Base-by-base conservation (phyloP, 2,888 invertebrate genomes). In the Chromoteleia sp. region DNA sequence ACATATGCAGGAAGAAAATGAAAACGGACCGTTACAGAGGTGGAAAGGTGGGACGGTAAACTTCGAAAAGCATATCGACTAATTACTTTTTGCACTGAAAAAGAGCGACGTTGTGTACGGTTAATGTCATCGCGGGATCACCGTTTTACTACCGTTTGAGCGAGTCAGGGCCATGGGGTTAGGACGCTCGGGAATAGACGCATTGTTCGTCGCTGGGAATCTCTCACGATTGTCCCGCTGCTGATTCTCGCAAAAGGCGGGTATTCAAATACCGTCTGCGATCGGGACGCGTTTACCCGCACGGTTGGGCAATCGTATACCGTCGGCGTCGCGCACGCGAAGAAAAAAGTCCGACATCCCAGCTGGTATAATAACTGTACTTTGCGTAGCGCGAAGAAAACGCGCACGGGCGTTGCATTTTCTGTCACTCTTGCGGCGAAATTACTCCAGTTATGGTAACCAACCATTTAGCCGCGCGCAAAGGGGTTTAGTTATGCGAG, bases 211-310 rank as follows among this genome's bases (percentile, higher is more conserved):
- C 84, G 84, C 87, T 91, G 91, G 89, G 91, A 91, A 85, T 88
- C 89, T 91, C 91, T 88, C 91, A 91, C 88, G 89, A 91, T 91
- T 91, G 91, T 91, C 90, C 85, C 81, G 87, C 84, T 87, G 87
- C 86, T 87, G 84, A 86, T 88, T 91, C 88, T 88, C 87, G 89
- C 88, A 89, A 89, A 86, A 90, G 87, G 83, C 85, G 82, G 83
- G 87, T 88, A 90, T 90, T 91, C 88, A 89, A 90, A 90, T 89
- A 85, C 85, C 85, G 85, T 84, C 84, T 58, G 56, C 73, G 65
- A 82, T 82, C 82, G 84, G 86, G 83, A 85, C 85, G 86, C 85
- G 85, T 88, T 87, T 87, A 87, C 75, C 71, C 85, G 86, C 84
- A 82, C 85, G 81, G 87, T 90, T 90, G 86, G 84, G 89, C 87